Evolutionary conservation across 2,113 vertebrate genomes (phyloP).

Genomic region (Athene cunicularia): DNA sequence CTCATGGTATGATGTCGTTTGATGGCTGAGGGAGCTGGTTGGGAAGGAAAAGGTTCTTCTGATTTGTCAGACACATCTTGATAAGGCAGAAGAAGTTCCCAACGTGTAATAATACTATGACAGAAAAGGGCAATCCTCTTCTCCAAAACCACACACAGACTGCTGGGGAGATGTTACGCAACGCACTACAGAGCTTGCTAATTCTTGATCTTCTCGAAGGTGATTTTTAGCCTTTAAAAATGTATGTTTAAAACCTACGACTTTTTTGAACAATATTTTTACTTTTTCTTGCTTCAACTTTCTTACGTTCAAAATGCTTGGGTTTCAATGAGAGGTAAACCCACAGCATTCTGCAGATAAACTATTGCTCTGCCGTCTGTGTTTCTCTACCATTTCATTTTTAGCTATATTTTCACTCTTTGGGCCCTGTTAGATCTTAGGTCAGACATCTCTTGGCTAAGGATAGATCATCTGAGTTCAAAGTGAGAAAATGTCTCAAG

Average conservation of each 20-base stretch:
- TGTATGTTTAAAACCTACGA: background rate
- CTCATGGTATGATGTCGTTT: background rate
- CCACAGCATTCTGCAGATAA: background rate
- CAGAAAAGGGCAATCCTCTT: background rate
- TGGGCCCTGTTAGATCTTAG: background rate
- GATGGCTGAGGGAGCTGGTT: background rate
- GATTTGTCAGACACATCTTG: background rate
- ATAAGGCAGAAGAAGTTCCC: background rate
- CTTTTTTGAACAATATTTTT: background rate
- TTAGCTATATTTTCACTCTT: background rate
- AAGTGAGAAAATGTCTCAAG: conserved; percentile 6
- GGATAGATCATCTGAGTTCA: background rate
- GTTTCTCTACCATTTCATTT: background rate
- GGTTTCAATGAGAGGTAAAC: background rate
- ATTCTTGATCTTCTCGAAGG: background rate
- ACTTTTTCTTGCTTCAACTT: background rate
- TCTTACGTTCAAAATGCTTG: background rate
- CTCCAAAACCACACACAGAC: background rate
- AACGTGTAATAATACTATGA: too few species aligned
- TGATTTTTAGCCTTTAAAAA: conserved; percentile 1
- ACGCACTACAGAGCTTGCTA: background rate
- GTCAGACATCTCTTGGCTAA: conserved; percentile 16
- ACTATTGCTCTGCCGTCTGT: background rate
- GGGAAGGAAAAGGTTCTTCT: background rate
- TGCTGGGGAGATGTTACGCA: background rate